Evolutionary conservation across 1,140 invertebrate species (phyloP).

Genomic region (Philopotamus ludificatus): DNA sequence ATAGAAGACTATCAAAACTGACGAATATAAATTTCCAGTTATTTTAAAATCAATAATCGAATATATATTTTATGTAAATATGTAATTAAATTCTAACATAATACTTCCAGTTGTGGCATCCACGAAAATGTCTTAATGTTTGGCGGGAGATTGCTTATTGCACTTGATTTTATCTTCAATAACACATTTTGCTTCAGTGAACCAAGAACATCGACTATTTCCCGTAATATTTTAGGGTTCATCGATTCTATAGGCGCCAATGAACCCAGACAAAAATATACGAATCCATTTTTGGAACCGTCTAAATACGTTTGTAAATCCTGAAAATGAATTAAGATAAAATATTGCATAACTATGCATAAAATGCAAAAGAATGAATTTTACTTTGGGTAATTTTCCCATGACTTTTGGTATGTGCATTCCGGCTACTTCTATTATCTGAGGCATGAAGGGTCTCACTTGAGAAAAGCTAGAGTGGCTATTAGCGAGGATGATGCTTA

Average conservation of each 20-base stretch:
- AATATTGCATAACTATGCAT: conserved; percentile 16
- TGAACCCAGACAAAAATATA: conserved; percentile 54
- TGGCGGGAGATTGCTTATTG: conserved; percentile 49
- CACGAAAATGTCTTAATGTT: conserved; percentile 65
- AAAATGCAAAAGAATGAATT: no score
- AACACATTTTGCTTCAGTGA: conserved; percentile 61
- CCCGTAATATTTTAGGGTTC: conserved; percentile 43
- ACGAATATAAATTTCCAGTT: no score
- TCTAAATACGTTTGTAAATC: conserved; percentile 33
- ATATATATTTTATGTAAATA: no score
- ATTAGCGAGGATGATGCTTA: conserved; percentile 54
- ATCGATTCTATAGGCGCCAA: conserved; percentile 43
- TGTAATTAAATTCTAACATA: no score
- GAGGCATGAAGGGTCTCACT: conserved; percentile 49
- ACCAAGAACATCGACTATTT: conserved; percentile 57
- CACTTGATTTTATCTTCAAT: conserved; percentile 61
- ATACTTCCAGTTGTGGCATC: conserved; percentile 62
- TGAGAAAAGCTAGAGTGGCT: conserved; percentile 54
- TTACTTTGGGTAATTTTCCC: conserved; percentile 34
- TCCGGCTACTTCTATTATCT: conserved; percentile 55
- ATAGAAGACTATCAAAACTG: no score
- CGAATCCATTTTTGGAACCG: conserved; percentile 40
- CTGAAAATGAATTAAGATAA: conserved; percentile 16
- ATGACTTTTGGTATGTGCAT: conserved; percentile 44
- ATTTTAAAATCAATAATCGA: no score